A percentile compares a stretch with the other conserved stretches of the same genome.
Evolutionary conservation across 1,140 invertebrate genomes (phyloP).

Genomic region (Euschistus heros): DNA sequence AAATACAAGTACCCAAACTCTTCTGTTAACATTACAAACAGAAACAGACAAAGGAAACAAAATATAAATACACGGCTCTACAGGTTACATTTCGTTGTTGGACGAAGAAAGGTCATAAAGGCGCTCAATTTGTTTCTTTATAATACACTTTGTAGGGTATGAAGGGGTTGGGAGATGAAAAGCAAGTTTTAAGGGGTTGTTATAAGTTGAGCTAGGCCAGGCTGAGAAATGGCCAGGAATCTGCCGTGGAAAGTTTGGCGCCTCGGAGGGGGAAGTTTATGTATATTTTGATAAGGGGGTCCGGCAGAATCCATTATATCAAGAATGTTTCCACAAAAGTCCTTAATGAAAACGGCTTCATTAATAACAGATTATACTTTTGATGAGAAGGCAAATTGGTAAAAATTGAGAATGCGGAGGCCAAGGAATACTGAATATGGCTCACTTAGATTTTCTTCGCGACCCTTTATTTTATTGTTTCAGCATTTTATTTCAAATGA

Average conservation of each 20-base stretch:
- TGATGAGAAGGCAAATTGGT: constrained; percentile 8
- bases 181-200: constrained; percentile 13
- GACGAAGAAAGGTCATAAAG: neutral
- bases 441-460: too few species aligned
- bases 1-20: too few species aligned
- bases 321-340: constrained; percentile 18
- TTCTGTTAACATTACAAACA: too few species aligned
- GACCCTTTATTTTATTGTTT: too few species aligned
- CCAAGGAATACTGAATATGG: neutral
- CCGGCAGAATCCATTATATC: constrained; percentile 16
- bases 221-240: constrained; percentile 12
- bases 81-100: too few species aligned
- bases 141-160: constrained; percentile 9
- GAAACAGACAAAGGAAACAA: too few species aligned
- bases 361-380: constrained; percentile 20
- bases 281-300: constrained; percentile 14
- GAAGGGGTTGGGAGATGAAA: neutral
- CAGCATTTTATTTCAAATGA: too few species aligned
- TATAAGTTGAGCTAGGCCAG: constrained; percentile 11
- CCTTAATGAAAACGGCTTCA: constrained; percentile 21
- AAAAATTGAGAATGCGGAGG: constrained; percentile 3
- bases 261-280: constrained; percentile 3
- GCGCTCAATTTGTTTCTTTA: constrained; percentile 14
- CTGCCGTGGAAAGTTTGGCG: neutral
- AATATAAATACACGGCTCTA: too few species aligned